phyloP scores from a whole-genome alignment of 2,888 invertebrate species.

The Alentia gelatinosa region DNA sequence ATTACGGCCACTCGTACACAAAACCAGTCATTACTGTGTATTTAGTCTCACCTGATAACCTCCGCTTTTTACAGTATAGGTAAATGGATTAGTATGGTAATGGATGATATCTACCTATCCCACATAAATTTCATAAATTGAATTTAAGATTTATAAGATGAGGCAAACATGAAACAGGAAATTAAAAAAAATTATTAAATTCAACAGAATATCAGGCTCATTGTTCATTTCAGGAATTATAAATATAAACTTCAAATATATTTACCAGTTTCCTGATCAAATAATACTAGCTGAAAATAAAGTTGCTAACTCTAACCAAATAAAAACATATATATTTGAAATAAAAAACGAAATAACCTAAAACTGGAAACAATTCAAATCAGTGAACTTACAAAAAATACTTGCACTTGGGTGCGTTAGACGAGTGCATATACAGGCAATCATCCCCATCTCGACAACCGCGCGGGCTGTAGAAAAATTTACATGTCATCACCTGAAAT shows the following conservation, averaged over 20 bases:
- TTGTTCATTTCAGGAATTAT: not conserved
- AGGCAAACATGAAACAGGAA: too few species aligned
- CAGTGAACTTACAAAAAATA: constrained; percentile 18
- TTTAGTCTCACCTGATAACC: too few species aligned
- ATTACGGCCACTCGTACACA: too few species aligned
- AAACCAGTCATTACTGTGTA: too few species aligned
- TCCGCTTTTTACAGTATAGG: too few species aligned
- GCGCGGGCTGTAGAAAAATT: not conserved
- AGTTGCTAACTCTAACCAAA: not conserved
- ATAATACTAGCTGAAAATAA: not conserved
- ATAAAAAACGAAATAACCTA: too few species aligned
- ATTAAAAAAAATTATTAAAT: too few species aligned
- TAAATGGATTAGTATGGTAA: too few species aligned
- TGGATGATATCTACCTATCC: too few species aligned
- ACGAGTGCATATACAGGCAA: not conserved
- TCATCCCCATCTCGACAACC: constrained; percentile 32
- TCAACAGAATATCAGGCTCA: not conserved
- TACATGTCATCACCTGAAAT: not conserved
- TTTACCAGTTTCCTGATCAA: not conserved
- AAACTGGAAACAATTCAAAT: not conserved
- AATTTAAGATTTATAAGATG: too few species aligned
- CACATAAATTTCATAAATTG: too few species aligned
- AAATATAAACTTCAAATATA: too few species aligned
- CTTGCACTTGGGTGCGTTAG: not conserved
- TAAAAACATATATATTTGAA: not conserved